Evolutionary conservation across 2,797 vertebrate species (phyloP), one percentile per base, ranked within the genome.

Genomic region (Chromis chromis): DNA sequence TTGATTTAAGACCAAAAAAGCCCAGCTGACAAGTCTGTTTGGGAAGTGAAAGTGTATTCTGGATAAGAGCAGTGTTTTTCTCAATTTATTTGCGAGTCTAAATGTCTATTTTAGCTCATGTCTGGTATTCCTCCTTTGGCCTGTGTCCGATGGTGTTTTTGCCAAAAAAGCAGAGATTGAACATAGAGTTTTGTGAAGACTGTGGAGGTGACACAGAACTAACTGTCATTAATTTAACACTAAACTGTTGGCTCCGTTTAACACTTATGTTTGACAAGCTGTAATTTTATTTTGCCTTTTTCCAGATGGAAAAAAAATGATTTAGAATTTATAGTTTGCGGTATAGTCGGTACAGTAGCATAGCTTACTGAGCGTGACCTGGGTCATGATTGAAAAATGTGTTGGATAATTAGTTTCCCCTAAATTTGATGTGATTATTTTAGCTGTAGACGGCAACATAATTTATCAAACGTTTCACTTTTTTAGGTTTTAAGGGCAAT

Each of bases 81-180:
- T 86, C 62, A 79, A 84, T 89, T 81, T 89, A 89, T 85, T 89
- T 90, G 81, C 17, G 4, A 77, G 74, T 65, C 78, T 74, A 78
- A 84, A 86, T 85, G 69, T 88, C 85, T 92, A 88, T 93, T 93
- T 93, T 90, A 94, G 88, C 89, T 92, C 84, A 91, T 82, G 92
- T 94, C 93, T 95, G 89, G 81, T 86, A 78, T 69, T 85, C 61
- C 76, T 86, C 86, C 77, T 87, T 87, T 84, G 86, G 86, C 79
- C 78, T 72, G 24, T 71, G 62, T 22, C 74, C 73, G 75, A 73
- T 66, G 12, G 24, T 88, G 83, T 78, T 91, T 88, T 92, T 86
- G 91, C 92, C 92, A 92, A 88, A 86, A 90, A 79, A 67, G 59
- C 83, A 76, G 57, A 78, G 66, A 82, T 72, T 88, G 70, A 91